A percentile compares a stretch with the other conserved stretches of the same genome.
phyloP scores from a whole-genome alignment of 2,888 invertebrate species.

The Xestia ashworthii region DNA sequence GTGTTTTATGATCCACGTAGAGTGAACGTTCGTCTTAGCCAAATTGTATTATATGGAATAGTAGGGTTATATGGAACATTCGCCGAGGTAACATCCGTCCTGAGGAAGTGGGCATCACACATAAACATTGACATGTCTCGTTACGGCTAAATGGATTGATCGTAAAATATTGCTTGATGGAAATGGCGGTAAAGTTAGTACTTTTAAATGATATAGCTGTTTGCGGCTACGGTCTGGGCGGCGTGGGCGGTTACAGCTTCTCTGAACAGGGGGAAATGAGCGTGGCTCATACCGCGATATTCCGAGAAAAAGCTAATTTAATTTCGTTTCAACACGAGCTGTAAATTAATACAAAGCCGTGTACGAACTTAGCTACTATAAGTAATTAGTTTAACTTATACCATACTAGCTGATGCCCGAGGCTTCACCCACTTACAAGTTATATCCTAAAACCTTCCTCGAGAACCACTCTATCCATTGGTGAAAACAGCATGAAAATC shows the following conservation, averaged over 20 bases:
- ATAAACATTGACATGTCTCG: conserved; percentile 54
- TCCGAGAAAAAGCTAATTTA: conserved; percentile 79
- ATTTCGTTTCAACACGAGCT: conserved; percentile 71
- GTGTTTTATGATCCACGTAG: conserved; percentile 75
- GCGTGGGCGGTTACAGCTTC: conserved; percentile 78
- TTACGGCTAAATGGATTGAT: conserved; percentile 68
- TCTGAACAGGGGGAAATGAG: conserved; percentile 71
- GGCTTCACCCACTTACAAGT: too few species aligned
- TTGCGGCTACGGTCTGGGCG: conserved; percentile 64
- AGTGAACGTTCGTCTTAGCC: conserved; percentile 76
- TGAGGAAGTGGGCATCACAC: conserved; percentile 55
- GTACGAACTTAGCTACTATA: conserved; percentile 23
- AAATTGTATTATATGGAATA: conserved; percentile 78
- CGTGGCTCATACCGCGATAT: conserved; percentile 68
- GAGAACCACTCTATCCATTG: too few species aligned
- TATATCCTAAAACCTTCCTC: too few species aligned
- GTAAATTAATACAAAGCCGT: conserved; percentile 49
- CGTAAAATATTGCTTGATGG: conserved; percentile 67
- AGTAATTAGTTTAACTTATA: conserved; percentile 45
- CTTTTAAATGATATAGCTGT: conserved; percentile 69
- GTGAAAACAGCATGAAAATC: too few species aligned
- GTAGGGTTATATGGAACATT: conserved; percentile 70
- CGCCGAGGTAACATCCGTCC: conserved; percentile 59
- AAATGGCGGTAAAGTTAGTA: conserved; percentile 63
- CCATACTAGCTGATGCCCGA: too few species aligned